phyloP scores from a whole-genome alignment of 2,113 vertebrate species.

The Cygnus buccinator region DNA sequence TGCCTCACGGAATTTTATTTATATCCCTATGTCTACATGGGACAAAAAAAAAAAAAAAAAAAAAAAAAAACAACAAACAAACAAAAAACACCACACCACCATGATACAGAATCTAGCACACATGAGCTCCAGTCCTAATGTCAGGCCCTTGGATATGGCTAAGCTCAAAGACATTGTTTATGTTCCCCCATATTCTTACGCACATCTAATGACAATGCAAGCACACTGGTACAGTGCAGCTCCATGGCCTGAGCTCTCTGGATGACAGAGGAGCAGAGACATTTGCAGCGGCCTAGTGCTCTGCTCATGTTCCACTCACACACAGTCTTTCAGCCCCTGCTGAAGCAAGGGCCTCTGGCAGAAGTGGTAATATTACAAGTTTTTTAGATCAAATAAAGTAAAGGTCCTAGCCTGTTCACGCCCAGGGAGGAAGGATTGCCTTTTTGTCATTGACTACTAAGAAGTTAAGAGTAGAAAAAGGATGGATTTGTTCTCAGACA shows the following conservation, averaged over 20 bases:
- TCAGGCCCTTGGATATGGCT: not conserved
- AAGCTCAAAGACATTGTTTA: not conserved
- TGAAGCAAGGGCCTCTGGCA: fast-evolving
- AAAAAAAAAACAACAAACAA: too few relatives aligned
- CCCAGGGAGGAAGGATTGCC: not conserved
- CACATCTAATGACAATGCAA: not conserved
- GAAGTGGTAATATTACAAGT: not conserved
- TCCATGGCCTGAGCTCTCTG: not conserved
- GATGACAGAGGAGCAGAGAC: not conserved
- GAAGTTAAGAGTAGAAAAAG: not conserved
- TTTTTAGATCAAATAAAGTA: not conserved
- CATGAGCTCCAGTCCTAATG: not conserved
- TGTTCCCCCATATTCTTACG: not conserved
- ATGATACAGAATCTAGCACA: not conserved
- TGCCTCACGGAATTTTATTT: not conserved
- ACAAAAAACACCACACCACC: too few relatives aligned
- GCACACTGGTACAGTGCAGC: not conserved
- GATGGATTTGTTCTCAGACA: not conserved
- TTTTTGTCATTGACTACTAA: not conserved
- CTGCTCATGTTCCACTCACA: not conserved
- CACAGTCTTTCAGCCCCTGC: not conserved
- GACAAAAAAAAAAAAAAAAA: not conserved
- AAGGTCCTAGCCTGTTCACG: not conserved
- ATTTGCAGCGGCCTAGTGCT: not conserved
- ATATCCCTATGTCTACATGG: not conserved